A percentile compares a stretch with the other conserved stretches of the same genome.
Evolutionary conservation across 2,113 vertebrate species (phyloP).

Genomic region (Astatotilapia flaviijosephi): DNA sequence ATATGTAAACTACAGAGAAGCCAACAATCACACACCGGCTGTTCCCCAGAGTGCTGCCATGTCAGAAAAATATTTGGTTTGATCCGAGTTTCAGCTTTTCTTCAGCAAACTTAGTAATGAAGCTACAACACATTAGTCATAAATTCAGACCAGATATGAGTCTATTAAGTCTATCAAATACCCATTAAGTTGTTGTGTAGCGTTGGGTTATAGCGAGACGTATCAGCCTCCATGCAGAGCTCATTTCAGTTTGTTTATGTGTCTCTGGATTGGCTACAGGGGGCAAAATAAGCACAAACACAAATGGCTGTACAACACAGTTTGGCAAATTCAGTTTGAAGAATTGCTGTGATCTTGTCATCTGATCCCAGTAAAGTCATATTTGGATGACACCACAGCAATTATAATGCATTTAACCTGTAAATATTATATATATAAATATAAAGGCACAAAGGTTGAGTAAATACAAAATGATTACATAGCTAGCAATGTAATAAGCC

Average conservation of each 20-base stretch:
- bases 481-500: not conserved
- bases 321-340: not conserved
- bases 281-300: not conserved
- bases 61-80: not conserved
- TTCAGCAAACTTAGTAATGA: not conserved
- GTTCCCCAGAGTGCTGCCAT: constrained; percentile 16
- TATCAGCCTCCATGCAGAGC: not conserved
- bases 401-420: not conserved
- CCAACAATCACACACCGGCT: constrained; percentile 1
- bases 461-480: not conserved
- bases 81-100: not conserved
- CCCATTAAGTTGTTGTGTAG: not conserved
- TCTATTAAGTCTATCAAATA: not conserved
- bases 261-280: not conserved
- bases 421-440: not conserved
- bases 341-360: not conserved
- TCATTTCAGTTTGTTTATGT: not conserved
- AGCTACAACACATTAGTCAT: not conserved
- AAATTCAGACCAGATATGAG: not conserved
- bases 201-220: not conserved
- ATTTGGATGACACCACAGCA: not conserved
- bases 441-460: rapidly evolving
- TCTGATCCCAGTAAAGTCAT: not conserved
- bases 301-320: not conserved
- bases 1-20: constrained; percentile 10